Conservation (phyloP, 2,888 invertebrate genomes). For the Phyto melanocephala region DNA sequence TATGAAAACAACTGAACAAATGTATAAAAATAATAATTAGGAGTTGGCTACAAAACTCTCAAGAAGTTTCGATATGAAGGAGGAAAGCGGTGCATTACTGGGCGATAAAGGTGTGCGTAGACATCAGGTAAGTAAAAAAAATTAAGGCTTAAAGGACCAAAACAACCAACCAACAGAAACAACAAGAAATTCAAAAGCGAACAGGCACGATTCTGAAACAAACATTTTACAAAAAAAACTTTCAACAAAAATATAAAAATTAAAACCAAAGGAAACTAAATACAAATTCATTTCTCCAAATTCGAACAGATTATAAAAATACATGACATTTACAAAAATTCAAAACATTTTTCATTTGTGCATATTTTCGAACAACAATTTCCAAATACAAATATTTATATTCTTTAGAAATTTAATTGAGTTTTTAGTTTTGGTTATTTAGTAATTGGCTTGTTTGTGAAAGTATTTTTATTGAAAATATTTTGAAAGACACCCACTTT, state of each 20-base stretch:
- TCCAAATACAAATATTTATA: not conserved
- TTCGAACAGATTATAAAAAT: conserved; percentile 23
- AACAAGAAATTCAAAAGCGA: conserved; percentile 12
- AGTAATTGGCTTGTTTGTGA: conserved; percentile 60
- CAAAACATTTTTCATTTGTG: conserved; percentile 2
- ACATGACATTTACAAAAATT: conserved; percentile 38
- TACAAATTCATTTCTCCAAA: no score
- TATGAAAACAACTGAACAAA: conserved; percentile 61
- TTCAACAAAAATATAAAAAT: not conserved
- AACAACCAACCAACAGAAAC: not conserved
- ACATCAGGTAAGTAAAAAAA: conserved; percentile 80
- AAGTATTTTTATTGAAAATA: not conserved
- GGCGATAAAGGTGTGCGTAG: conserved; percentile 85
- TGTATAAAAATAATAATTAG: conserved; percentile 79
- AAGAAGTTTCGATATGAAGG: conserved; percentile 93
- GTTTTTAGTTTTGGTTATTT: conserved; percentile 29
- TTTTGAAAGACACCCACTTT: not conserved
- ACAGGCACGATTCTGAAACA: conserved; percentile 8
- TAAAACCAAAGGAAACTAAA: not conserved
- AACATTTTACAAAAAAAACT: conserved; percentile 28
- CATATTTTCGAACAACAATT: not conserved
- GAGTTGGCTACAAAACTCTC: conserved; percentile 92
- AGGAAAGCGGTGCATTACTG: conserved; percentile 86
- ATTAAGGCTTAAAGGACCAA: not conserved
- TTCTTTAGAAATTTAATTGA: not conserved